Evolutionary conservation across 2,113 vertebrate genomes (phyloP), one percentile per base, ranked within the genome.

Genomic region (Origma solitaria): DNA sequence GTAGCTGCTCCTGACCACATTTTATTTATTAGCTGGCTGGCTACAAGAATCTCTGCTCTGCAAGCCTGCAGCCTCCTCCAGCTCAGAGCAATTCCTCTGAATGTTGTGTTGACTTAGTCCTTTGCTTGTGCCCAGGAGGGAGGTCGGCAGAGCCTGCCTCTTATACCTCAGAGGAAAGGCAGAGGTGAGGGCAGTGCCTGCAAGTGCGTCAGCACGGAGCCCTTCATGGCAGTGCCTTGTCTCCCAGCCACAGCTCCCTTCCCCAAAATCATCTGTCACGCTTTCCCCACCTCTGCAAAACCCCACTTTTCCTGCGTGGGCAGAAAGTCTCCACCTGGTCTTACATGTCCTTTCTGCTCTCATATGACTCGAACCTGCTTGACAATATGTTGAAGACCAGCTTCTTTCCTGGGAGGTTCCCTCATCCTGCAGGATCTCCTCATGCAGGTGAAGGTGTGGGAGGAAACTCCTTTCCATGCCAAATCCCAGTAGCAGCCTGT

Each of bases 1-100:
- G 49, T 58, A 49, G 35, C 40, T 60, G 7, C 44, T 22, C 73
- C 73, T 76, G 69, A 19, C 50, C 14, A 10, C 23, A 25, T 75
- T 80, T 94, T 79, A 49, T 95, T 91, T 54, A 75, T 91, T 54
- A 75, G n/a, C 40, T 82, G 70, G 5, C 56, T 92, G 86, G 58
- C 31, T 42, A 28, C 1, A 6, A 16, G 25, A 30, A 2, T 30
- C 45, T 77, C 38, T 92, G 25, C 62, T 10, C 40, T 66, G 66
- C 45, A 78, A 65, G 38, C 17, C 75, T 47, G 71, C 40, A 23
- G 37, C 17, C 10, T 70, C 38, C 45, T 73, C 58, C 25, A 66
- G 71, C 80, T 91, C 71, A 40, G 33, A 78, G 50, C 45, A 44
- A 24, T 86, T 91, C 62, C 31, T 45, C 40, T 33, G 56, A 51